Percentiles rank a stretch among this genome's conserved stretches.
Conservation (phyloP, 1,140 invertebrate genomes). For the Papilio machaon region DNA sequence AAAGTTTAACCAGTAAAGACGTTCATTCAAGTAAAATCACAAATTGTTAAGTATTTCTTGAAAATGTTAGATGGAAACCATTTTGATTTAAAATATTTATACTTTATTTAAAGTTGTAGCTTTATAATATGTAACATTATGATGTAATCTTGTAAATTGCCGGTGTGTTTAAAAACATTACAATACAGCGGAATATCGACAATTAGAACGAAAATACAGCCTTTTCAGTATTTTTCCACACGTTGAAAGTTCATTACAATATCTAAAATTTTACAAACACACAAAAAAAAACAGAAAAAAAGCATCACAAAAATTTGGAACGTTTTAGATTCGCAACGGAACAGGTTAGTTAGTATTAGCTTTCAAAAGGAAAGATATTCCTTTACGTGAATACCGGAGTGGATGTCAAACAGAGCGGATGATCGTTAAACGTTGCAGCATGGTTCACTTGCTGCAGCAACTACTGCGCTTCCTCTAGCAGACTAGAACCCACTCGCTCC, state of each 20-base stretch:
- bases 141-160: too few relatives aligned
- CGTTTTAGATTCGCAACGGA: neutral
- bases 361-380: neutral
- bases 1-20: neutral
- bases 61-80: neutral
- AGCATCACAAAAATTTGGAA: too few relatives aligned
- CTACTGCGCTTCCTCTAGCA: neutral
- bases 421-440: slow-evolving; percentile 1
- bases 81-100: neutral
- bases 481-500: neutral
- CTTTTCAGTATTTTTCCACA: too few relatives aligned
- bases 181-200: too few relatives aligned
- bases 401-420: slow-evolving; percentile 8
- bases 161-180: too few relatives aligned
- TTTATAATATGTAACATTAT: too few relatives aligned
- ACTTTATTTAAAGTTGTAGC: too few relatives aligned
- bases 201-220: too few relatives aligned
- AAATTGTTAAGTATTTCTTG: neutral
- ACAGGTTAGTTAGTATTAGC: neutral
- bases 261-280: too few relatives aligned
- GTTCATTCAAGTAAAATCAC: neutral
- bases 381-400: neutral
- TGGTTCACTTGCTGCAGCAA: neutral
- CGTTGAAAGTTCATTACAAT: too few relatives aligned
- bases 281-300: too few relatives aligned